Base-by-base conservation (phyloP, 2,113 vertebrate species). In the Ranitomeya variabilis region DNA sequence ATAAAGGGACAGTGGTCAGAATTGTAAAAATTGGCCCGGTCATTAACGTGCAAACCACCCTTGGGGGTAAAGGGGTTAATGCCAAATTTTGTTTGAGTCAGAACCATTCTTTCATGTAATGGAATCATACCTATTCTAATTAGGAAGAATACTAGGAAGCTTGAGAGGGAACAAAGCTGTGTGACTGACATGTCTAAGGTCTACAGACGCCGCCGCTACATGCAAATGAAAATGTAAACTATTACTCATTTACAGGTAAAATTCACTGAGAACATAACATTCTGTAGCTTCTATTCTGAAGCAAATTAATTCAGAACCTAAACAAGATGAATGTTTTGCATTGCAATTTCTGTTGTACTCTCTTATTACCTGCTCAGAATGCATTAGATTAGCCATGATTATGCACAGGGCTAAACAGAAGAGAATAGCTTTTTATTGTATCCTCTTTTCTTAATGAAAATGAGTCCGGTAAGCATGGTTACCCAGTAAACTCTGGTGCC, bases 321-420 rank as follows among this genome's bases (percentile, higher is more conserved):
- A 89, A 84, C 87, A 89, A 85, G 81, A 89, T 89, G 87, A 89
- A 89, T 89, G 74, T 55, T 89, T 84, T 89, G 87, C 73, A 85
- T 79, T 84, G 87, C 73, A 89, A 89, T 89, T 89, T 67, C 82
- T 89, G 73, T 89, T 89, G 82, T 89, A 85, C 26, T 89, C 81
- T 79, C 87, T 85, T 89, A 89, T 89, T 89, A 89, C 87, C 87
- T 89, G 87, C 87, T 78, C 87, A 85, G 82, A 89, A 89, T 89
- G 87, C 82, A 89, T 89, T 89, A 85, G 87, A 89, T 89, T 85
- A 89, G 59, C 82, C 52, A 79, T 79, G 87, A 89, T 89, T 89
- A 89, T 85, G 73, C 69, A 84, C 79, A 79, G 71, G 87, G 74
- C 64, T 85, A 89, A 89, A 89, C 51, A 85, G 87, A 89, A 89